phyloP scores from a whole-genome alignment of 2,797 vertebrate genomes.

The Cossypha heuglini region DNA sequence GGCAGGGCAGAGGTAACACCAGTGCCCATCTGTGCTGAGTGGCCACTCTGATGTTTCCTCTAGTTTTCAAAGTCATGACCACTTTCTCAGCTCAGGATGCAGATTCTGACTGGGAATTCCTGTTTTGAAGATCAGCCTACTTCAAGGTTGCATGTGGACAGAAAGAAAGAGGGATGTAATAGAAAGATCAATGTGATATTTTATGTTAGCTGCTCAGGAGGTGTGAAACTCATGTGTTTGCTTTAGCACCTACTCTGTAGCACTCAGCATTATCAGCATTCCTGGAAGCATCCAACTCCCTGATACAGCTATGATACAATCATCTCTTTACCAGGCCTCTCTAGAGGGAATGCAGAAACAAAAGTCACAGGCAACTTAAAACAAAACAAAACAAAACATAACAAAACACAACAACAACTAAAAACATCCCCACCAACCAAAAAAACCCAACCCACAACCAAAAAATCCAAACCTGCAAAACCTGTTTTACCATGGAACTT shows the following conservation, averaged over 20 bases:
- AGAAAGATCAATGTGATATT: background rate
- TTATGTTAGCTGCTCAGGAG: background rate
- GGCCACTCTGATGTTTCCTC: background rate
- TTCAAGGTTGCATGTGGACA: background rate
- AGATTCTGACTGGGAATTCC: background rate
- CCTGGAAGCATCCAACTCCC: background rate
- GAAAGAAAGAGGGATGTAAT: background rate
- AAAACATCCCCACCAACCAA: background rate
- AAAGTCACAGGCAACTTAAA: background rate
- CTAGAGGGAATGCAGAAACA: background rate
- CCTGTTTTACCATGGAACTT: background rate
- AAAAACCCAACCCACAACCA: background rate
- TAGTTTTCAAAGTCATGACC: background rate
- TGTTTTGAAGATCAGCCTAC: background rate
- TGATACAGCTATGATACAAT: background rate
- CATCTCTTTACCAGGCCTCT: background rate
- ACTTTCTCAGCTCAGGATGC: background rate
- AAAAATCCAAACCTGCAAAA: background rate
- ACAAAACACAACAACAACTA: background rate
- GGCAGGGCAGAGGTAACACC: background rate
- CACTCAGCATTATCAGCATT: background rate
- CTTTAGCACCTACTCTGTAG: background rate
- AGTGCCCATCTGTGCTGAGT: background rate
- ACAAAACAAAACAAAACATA: background rate
- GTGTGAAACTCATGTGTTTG: background rate